phyloP scores from a whole-genome alignment of 2,113 vertebrate genomes.

The Todiramphus saurophagus region DNA sequence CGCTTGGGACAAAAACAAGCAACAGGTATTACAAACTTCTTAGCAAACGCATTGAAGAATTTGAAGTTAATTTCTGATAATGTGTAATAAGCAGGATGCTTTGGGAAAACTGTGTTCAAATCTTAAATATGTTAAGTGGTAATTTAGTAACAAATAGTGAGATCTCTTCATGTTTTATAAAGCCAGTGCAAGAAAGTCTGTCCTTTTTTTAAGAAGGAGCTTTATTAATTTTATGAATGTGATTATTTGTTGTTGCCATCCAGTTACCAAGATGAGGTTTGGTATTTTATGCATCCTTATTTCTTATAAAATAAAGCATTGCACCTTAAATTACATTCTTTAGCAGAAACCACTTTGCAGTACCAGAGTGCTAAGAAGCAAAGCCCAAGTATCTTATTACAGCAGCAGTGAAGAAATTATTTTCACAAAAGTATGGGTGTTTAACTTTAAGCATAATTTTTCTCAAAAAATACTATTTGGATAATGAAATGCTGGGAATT shows the following conservation, averaged over 20 bases:
- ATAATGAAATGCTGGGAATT: background rate
- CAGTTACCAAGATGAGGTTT: background rate
- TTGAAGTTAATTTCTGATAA: background rate
- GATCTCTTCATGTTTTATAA: background rate
- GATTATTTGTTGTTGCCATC: background rate
- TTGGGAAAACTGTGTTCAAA: background rate
- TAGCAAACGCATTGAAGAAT: background rate
- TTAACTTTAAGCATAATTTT: background rate
- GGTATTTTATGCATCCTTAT: background rate
- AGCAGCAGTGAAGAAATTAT: background rate
- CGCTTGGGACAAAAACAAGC: too few species aligned
- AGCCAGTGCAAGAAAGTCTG: background rate
- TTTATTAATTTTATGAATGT: background rate
- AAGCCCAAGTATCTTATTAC: background rate
- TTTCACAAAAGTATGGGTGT: background rate
- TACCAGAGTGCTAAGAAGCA: background rate
- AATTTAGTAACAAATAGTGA: background rate
- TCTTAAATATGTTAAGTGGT: background rate
- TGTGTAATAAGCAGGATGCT: background rate
- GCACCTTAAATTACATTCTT: background rate
- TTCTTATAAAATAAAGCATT: background rate
- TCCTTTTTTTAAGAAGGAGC: background rate
- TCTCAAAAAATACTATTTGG: background rate
- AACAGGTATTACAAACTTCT: too few species aligned
- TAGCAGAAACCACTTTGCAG: background rate